Evolutionary conservation across 2,797 vertebrate genomes (phyloP).

Genomic region (Glossophaga mutica): DNA sequence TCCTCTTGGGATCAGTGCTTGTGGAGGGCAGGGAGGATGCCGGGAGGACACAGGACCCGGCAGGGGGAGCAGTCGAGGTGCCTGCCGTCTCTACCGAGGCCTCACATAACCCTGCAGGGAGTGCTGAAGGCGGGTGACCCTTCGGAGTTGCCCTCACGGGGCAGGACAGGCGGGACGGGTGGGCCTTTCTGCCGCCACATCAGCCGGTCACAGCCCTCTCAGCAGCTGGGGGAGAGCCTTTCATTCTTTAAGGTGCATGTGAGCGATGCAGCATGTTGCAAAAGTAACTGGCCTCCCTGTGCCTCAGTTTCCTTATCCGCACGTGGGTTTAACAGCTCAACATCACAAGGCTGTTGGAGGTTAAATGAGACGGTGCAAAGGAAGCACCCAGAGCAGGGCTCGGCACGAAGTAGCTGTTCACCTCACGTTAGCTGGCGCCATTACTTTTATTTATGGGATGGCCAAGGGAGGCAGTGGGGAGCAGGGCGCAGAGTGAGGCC

Average conservation of each 20-base stretch:
- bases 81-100: neutral
- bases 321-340: too few species aligned
- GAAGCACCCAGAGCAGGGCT: neutral
- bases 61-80: neutral
- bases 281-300: neutral
- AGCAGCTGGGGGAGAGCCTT: neutral
- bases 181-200: neutral
- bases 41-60: neutral
- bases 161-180: rapidly evolving
- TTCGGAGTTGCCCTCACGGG: neutral
- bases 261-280: neutral
- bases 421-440: rapidly evolving
- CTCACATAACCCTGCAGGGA: neutral
- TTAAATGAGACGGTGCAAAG: neutral
- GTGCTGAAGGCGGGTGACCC: neutral
- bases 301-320: neutral
- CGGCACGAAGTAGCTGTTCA: neutral
- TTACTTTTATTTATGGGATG: neutral
- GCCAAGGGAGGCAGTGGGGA: neutral
- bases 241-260: neutral
- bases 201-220: too few species aligned
- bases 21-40: neutral
- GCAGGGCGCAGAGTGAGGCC: neutral
- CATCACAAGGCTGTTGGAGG: neutral
- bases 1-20: too few species aligned